Percentiles rank a stretch among this genome's conserved stretches.
These are phyloP conservation scores for Agriopis marginaria DNA, from an alignment of 2,888 invertebrate species.

Conservation along the genomic window DNA sequence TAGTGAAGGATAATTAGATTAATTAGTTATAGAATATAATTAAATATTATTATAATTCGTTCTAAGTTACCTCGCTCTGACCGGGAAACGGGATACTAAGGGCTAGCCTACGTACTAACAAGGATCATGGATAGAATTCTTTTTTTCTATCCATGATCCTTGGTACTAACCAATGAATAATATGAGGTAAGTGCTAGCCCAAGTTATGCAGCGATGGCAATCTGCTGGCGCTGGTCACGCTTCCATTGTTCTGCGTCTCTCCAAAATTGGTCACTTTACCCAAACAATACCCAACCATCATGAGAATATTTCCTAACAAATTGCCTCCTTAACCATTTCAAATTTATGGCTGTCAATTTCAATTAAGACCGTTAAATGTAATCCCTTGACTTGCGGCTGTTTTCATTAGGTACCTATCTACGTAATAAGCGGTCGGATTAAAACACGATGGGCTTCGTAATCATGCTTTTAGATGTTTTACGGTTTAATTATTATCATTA, in stretches of 20 bases:
- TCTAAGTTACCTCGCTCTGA: no score
- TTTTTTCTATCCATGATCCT: no score
- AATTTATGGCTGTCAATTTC: slow-evolving; percentile 45
- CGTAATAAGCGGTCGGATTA: slow-evolving; percentile 11
- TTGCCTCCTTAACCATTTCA: slow-evolving; percentile 48
- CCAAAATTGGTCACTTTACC: slow-evolving; percentile 69
- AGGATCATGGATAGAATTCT: no score
- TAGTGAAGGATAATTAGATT: no score
- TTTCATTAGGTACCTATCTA: slow-evolving; percentile 20
- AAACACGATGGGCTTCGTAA: slow-evolving; percentile 29
- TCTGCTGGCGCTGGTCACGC: slow-evolving; percentile 72
- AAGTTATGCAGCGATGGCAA: slow-evolving; percentile 64
- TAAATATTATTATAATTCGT: no score
- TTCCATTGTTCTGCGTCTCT: slow-evolving; percentile 72
- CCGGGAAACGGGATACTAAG: no score
- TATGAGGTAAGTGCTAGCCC: slow-evolving; percentile 43
- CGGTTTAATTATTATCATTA: slow-evolving; percentile 28
- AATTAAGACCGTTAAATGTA: slow-evolving; percentile 43
- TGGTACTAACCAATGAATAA: no score
- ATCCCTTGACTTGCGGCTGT: slow-evolving; percentile 29
- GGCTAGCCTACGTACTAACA: no score
- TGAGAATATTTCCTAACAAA: slow-evolving; percentile 51
- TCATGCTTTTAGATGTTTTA: slow-evolving; percentile 32
- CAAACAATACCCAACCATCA: slow-evolving; percentile 60
- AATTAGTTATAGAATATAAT: no score